Percentiles rank a stretch among this genome's conserved stretches.
Conservation (phyloP, 2,888 invertebrate species). For the Chrysina gloriosa region DNA sequence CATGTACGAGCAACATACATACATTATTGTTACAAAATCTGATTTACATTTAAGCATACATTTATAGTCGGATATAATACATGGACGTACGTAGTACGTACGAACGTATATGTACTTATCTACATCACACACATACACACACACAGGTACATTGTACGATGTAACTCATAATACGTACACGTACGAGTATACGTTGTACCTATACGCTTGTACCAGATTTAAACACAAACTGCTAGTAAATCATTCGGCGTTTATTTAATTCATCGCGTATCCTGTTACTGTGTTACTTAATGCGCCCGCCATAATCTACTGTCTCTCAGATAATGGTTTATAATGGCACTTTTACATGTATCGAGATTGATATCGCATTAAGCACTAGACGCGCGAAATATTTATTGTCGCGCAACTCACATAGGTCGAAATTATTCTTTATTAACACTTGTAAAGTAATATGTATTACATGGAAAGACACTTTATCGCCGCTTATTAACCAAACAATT, state of each 20-base stretch:
- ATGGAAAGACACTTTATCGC: slow-evolving; percentile 26
- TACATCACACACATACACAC: slow-evolving; percentile 1
- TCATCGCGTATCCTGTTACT: slow-evolving; percentile 34
- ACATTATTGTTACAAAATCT: neutral
- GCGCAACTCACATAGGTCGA: slow-evolving; percentile 16
- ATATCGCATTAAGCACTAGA: slow-evolving; percentile 26
- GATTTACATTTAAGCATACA: neutral
- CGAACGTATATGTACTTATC: neutral
- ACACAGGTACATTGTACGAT: too few relatives aligned
- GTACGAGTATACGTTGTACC: neutral
- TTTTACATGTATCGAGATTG: slow-evolving; percentile 33
- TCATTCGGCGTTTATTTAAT: slow-evolving; percentile 33
- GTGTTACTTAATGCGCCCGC: slow-evolving; percentile 24
- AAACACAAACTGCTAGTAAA: slow-evolving; percentile 16
- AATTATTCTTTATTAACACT: slow-evolving; percentile 28
- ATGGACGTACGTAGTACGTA: neutral
- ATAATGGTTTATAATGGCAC: slow-evolving; percentile 34
- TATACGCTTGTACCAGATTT: slow-evolving; percentile 7
- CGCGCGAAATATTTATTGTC: slow-evolving; percentile 17
- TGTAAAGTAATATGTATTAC: slow-evolving; percentile 11
- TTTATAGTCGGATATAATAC: neutral
- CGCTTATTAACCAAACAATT: slow-evolving; percentile 13
- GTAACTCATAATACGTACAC: neutral
- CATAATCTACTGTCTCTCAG: slow-evolving; percentile 29
- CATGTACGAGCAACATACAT: neutral